Percentiles rank a stretch among this genome's conserved stretches.
Conservation (phyloP, 2,888 invertebrate species). For the Bimastos eiseni region DNA sequence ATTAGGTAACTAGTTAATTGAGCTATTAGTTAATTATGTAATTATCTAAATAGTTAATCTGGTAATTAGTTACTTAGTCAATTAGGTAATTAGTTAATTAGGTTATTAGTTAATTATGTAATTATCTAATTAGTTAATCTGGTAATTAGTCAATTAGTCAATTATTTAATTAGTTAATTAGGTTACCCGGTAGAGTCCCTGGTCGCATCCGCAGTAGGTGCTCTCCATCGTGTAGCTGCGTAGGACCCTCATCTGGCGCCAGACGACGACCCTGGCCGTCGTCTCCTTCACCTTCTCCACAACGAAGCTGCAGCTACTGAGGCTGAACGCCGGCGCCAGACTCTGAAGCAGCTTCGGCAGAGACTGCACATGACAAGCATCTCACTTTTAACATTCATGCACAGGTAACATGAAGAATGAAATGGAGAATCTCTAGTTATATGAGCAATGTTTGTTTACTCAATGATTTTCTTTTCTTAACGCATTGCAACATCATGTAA, state of each 20-base stretch:
- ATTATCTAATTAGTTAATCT: no score
- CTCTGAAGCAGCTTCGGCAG: slow-evolving; percentile 75
- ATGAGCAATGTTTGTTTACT: no score
- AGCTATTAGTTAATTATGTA: no score
- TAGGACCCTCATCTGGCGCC: slow-evolving; percentile 79
- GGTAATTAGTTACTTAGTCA: no score
- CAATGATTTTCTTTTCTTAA: background rate
- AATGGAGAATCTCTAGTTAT: background rate
- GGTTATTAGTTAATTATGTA: no score
- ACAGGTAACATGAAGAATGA: slow-evolving; percentile 34
- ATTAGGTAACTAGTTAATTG: no score
- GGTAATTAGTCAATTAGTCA: no score
- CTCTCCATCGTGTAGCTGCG: slow-evolving; percentile 83
- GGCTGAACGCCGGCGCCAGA: slow-evolving; percentile 73
- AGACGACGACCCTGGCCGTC: slow-evolving; percentile 81
- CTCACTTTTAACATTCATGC: background rate
- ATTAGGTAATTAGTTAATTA: no score
- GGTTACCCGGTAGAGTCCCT: slow-evolving; percentile 65
- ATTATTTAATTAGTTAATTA: no score
- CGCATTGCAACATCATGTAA: background rate
- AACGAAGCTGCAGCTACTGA: slow-evolving; percentile 76
- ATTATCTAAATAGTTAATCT: no score
- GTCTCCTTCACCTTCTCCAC: slow-evolving; percentile 79
- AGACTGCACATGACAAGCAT: slow-evolving; percentile 64
- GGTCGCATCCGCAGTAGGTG: slow-evolving; percentile 81